These are phyloP conservation scores for Chymomyza caudatula DNA, from an alignment of 2,888 invertebrate species.

Conservation along the genomic window DNA sequence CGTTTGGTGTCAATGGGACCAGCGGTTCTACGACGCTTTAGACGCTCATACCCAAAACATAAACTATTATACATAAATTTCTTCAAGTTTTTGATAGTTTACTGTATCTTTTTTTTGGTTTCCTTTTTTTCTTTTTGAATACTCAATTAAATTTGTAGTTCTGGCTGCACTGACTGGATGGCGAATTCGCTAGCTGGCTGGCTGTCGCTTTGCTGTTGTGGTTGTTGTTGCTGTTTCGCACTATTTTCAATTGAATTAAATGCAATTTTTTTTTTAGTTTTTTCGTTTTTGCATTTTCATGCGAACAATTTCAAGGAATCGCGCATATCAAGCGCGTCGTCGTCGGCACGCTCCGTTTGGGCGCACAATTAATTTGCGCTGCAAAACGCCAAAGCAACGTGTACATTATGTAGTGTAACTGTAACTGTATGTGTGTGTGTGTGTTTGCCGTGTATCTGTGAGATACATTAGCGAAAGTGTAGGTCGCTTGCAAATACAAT, in stretches of 20 bases:
- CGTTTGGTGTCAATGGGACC: too few species aligned
- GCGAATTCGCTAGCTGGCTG: not conserved
- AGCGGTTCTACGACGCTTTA: too few species aligned
- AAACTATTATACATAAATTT: too few species aligned
- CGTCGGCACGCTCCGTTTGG: slow-evolving; percentile 77
- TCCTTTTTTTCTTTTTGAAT: slow-evolving; percentile 41
- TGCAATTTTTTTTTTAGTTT: slow-evolving; percentile 29
- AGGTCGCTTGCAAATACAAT: slow-evolving; percentile 65
- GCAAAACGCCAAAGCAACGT: slow-evolving; percentile 40
- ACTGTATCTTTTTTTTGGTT: not conserved
- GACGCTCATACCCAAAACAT: too few species aligned
- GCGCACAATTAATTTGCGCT: slow-evolving; percentile 76
- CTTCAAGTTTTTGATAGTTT: not conserved
- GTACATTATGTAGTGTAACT: not conserved
- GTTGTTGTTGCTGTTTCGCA: slow-evolving; percentile 55
- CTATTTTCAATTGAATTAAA: slow-evolving; percentile 73
- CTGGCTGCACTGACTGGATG: slow-evolving; percentile 7
- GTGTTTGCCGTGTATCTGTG: slow-evolving; percentile 47
- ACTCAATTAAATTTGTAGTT: slow-evolving; percentile 65
- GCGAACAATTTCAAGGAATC: slow-evolving; percentile 77
- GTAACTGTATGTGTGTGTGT: not conserved
- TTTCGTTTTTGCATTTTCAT: slow-evolving; percentile 60
- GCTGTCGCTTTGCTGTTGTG: slow-evolving; percentile 9
- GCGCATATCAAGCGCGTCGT: slow-evolving; percentile 77
- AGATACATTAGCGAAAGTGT: slow-evolving; percentile 72